Conservation (phyloP, 2,113 vertebrate species). For the Gobio gobio region DNA sequence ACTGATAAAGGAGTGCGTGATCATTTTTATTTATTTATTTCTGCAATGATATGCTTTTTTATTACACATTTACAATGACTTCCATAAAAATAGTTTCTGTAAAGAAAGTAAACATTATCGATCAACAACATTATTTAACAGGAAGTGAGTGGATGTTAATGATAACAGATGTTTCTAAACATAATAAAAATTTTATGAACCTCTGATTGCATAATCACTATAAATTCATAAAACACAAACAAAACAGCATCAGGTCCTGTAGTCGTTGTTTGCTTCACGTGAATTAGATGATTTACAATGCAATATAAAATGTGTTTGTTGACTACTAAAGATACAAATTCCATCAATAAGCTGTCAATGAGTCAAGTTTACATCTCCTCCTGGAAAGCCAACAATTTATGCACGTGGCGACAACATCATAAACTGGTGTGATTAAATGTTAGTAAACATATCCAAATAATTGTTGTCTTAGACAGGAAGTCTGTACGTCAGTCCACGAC, state of each 20-base stretch:
- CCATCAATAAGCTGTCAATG: not conserved
- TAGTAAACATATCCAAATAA: not conserved
- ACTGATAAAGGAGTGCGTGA: not conserved
- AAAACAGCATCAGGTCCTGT: not conserved
- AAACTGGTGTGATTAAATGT: not conserved
- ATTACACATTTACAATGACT: not conserved
- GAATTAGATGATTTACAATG: not conserved
- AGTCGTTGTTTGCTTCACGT: not conserved
- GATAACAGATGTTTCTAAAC: not conserved
- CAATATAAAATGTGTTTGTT: constrained; percentile 17
- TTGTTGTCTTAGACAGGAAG: constrained; percentile 80
- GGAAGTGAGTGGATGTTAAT: not conserved
- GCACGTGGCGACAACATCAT: not conserved
- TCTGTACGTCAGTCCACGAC: constrained; percentile 94
- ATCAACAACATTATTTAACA: not conserved
- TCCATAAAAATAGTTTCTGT: not conserved
- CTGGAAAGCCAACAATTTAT: not conserved
- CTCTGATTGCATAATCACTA: not conserved
- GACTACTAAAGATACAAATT: too few relatives aligned
- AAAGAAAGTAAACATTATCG: not conserved
- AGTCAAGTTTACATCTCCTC: not conserved
- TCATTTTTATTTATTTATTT: not conserved
- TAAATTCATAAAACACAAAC: not conserved
- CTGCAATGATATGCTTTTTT: not conserved
- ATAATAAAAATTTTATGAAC: not conserved